Percentiles rank a stretch among this genome's conserved stretches.
Conservation (phyloP, 2,113 vertebrate genomes). For the Micronisus gabar region DNA sequence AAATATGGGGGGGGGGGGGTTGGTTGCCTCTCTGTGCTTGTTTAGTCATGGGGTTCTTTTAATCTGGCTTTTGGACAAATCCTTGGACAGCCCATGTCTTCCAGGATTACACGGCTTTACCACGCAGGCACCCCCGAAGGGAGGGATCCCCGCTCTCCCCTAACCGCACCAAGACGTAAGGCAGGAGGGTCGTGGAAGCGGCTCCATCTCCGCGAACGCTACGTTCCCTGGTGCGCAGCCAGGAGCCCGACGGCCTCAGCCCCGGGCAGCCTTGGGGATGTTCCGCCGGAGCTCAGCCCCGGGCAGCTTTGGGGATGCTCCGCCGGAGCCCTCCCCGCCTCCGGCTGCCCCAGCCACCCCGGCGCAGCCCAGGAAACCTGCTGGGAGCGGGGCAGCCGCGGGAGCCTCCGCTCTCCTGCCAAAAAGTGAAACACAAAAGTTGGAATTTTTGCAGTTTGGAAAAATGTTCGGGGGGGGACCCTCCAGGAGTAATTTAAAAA, state of each 20-base stretch:
- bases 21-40: not conserved
- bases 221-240: not conserved
- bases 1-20: accelerated
- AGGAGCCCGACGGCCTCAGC: not conserved
- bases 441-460: not conserved
- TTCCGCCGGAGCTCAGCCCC: no score
- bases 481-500: not conserved
- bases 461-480: not conserved
- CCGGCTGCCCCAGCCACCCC: not conserved
- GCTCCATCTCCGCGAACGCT: accelerated
- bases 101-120: not conserved
- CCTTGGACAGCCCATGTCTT: not conserved
- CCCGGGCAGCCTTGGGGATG: not conserved
- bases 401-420: not conserved
- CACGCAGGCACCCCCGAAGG: not conserved
- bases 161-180: not conserved
- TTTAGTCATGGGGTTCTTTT: not conserved
- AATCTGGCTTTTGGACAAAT: not conserved
- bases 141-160: not conserved
- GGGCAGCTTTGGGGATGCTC: not conserved
- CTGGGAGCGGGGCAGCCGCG: accelerated
- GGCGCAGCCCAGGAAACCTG: not conserved
- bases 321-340: not conserved
- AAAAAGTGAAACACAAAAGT: not conserved
- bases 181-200: not conserved